phyloP scores from a whole-genome alignment of 53 echinoderm and acorn worm species.

The Stichopus horrens region DNA sequence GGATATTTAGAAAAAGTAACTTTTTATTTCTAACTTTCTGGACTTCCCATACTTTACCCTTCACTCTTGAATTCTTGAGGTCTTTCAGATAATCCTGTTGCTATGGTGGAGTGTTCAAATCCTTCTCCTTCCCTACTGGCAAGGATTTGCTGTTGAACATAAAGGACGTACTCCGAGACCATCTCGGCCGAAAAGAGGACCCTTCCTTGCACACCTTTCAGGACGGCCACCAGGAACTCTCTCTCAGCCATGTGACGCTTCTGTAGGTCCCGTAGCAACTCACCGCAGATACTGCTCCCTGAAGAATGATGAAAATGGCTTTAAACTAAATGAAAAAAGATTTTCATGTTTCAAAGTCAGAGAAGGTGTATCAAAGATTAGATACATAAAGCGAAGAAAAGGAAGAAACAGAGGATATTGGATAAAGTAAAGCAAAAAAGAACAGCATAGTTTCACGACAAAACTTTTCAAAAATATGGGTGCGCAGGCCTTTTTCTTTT shows the following conservation, averaged over 20 bases:
- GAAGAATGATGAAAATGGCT: neutral
- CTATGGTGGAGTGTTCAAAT: constrained; percentile 89
- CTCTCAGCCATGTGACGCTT: constrained; percentile 75
- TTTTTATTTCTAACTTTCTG: neutral
- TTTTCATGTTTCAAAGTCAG: too few relatives aligned
- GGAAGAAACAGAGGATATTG: too few relatives aligned
- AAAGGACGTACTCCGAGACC: constrained; percentile 87
- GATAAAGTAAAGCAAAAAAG: too few relatives aligned
- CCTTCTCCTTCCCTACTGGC: constrained; percentile 66
- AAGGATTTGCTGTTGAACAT: constrained; percentile 74
- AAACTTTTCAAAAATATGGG: too few relatives aligned
- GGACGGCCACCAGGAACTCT: constrained; percentile 78
- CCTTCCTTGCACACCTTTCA: constrained; percentile 74
- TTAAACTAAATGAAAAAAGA: too few relatives aligned
- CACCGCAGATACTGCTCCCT: constrained; percentile 80
- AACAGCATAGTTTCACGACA: too few relatives aligned
- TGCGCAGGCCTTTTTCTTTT: too few relatives aligned
- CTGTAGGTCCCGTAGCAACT: constrained; percentile 88
- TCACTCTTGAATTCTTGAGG: constrained; percentile 80
- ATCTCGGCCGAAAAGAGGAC: constrained; percentile 90
- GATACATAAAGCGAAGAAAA: too few relatives aligned
- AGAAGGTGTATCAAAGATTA: too few relatives aligned
- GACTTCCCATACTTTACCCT: neutral
- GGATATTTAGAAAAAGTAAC: neutral
- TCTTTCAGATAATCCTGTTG: constrained; percentile 84